Conservation (phyloP, 2,888 invertebrate species). For the Drosophila kokeensis region DNA sequence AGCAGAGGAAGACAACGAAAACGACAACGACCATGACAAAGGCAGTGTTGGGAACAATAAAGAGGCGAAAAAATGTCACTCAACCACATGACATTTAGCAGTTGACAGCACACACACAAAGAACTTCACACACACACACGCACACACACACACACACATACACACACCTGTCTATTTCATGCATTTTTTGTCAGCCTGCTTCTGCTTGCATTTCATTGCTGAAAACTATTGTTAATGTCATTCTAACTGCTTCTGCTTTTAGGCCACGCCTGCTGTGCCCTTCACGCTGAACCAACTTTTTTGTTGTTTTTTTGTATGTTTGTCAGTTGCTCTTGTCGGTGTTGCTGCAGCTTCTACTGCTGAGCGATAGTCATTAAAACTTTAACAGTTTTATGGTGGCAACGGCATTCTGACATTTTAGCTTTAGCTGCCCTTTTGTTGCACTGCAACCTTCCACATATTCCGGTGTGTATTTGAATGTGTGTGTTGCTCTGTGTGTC, state of each 20-base stretch:
- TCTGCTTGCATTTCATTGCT: constrained; percentile 68
- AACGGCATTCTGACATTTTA: constrained; percentile 67
- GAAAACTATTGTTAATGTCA: constrained; percentile 76
- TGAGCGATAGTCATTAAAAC: constrained; percentile 71
- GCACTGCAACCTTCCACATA: neutral
- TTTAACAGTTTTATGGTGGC: constrained; percentile 71
- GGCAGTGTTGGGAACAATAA: constrained; percentile 33
- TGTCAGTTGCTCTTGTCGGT: neutral
- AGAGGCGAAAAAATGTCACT: constrained; percentile 42
- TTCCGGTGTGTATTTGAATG: constrained; percentile 3
- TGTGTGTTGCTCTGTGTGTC: neutral
- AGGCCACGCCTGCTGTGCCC: constrained; percentile 11
- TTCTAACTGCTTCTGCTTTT: constrained; percentile 58
- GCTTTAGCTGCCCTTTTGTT: constrained; percentile 43
- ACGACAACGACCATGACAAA: constrained; percentile 20
- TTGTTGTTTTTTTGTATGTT: constrained; percentile 9
- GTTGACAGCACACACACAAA: constrained; percentile 42
- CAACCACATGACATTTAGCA: constrained; percentile 67
- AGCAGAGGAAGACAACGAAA: constrained; percentile 17
- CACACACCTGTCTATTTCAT: constrained; percentile 15
- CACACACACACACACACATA: constrained; percentile 6
- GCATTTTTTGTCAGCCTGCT: constrained; percentile 3
- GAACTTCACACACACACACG: constrained; percentile 11
- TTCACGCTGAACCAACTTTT: constrained; percentile 18
- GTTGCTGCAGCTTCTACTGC: constrained; percentile 21